A percentile compares a stretch with the other conserved stretches of the same genome.
Conservation (phyloP, 2,797 vertebrate genomes). For the Chromis chromis region DNA sequence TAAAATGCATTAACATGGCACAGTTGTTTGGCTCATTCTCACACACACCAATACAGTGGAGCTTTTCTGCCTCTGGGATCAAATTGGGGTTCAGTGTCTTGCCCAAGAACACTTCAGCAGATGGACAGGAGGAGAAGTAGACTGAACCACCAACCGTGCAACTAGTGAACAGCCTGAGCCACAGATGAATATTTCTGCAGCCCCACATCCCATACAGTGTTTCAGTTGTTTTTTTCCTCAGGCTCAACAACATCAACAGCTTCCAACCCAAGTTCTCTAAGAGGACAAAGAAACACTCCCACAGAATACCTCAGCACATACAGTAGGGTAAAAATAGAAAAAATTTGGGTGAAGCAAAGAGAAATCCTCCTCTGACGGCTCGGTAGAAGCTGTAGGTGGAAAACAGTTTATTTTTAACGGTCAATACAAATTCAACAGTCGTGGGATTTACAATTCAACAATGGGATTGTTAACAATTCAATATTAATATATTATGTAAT, state of each 20-base stretch:
- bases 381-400: background rate
- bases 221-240: background rate
- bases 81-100: too few species aligned
- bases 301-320: background rate
- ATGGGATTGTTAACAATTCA: background rate
- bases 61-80: too few species aligned
- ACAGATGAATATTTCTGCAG: too few species aligned
- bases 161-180: too few species aligned
- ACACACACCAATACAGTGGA: too few species aligned
- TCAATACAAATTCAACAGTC: conserved; percentile 2
- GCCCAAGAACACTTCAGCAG: too few species aligned
- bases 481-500: conserved; percentile 13
- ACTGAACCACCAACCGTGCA: too few species aligned
- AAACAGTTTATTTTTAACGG: conserved; percentile 11
- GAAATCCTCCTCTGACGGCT: background rate
- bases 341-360: background rate
- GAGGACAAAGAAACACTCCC: background rate
- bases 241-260: background rate
- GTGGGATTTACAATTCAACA: conserved; percentile 12
- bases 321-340: conserved; percentile 9
- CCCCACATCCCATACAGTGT: background rate
- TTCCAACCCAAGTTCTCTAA: background rate
- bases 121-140: too few species aligned
- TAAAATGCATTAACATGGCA: too few species aligned
- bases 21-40: too few species aligned